Evolutionary conservation across 1,140 invertebrate genomes (phyloP).

Genomic region (Papilio glaucus): DNA sequence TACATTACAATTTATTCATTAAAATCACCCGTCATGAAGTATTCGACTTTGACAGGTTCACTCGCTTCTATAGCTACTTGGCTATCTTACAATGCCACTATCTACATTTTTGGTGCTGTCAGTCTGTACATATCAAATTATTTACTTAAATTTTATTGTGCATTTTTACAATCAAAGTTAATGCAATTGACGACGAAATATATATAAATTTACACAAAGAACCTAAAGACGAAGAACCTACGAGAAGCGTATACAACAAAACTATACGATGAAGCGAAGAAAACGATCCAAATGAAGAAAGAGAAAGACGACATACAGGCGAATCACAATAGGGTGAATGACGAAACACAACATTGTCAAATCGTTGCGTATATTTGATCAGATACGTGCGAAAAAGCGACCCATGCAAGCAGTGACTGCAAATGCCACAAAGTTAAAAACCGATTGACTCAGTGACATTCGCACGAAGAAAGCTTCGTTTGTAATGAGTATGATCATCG

Average conservation of each 20-base stretch:
- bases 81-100: slow-evolving; percentile 43
- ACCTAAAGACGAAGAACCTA: slow-evolving; percentile 4
- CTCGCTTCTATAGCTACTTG: slow-evolving; percentile 50
- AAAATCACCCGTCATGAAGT: background rate
- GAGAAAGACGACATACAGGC: slow-evolving; percentile 60
- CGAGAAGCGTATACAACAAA: slow-evolving; percentile 38
- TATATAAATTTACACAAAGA: slow-evolving; percentile 6
- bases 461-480: slow-evolving; percentile 44
- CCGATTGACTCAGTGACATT: slow-evolving; percentile 48
- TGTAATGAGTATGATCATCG: slow-evolving; percentile 66
- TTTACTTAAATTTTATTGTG: slow-evolving; percentile 40
- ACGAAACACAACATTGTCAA: slow-evolving; percentile 69
- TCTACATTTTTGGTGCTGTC: slow-evolving; percentile 45
- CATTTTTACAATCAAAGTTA: slow-evolving; percentile 29
- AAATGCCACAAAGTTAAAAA: slow-evolving; percentile 53
- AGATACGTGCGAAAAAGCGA: slow-evolving; percentile 66
- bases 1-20: slow-evolving; percentile 41
- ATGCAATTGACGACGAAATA: slow-evolving; percentile 32
- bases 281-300: slow-evolving; percentile 45
- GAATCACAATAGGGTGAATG: slow-evolving; percentile 68
- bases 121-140: slow-evolving; percentile 34
- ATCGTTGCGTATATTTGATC: slow-evolving; percentile 60
- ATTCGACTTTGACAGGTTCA: slow-evolving; percentile 22
- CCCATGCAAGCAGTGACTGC: slow-evolving; percentile 74
- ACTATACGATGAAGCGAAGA: slow-evolving; percentile 40